A percentile compares a stretch with the other conserved stretches of the same genome.
Conservation (phyloP, 2,113 vertebrate genomes). For the Heptranchias perlo region DNA sequence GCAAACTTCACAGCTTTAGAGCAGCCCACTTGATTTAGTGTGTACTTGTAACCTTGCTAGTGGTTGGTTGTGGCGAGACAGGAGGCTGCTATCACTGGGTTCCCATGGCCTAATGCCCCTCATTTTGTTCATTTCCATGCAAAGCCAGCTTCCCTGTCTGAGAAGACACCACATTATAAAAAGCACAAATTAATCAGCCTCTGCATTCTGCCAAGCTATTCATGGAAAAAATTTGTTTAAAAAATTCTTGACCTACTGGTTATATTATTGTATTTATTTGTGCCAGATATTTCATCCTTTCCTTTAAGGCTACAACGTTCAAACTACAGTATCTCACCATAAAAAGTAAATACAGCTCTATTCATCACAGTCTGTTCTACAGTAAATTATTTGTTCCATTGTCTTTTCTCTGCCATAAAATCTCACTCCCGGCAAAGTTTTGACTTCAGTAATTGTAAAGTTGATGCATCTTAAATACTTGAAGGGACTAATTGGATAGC, state of each 20-base stretch:
- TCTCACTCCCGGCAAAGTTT: background rate
- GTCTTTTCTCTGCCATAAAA: background rate
- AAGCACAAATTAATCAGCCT: background rate
- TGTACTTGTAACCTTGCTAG: background rate
- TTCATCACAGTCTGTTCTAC: background rate
- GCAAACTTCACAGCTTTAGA: background rate
- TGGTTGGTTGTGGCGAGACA: background rate
- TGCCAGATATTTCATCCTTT: background rate
- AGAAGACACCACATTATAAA: background rate
- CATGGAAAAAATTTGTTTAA: background rate
- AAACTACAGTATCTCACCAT: background rate
- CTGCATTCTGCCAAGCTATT: background rate
- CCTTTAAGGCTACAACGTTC: background rate
- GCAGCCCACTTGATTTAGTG: background rate
- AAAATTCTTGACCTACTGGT: background rate
- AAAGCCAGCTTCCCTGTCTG: background rate
- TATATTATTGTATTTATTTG: background rate
- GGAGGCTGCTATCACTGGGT: background rate
- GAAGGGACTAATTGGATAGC: no score
- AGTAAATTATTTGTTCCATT: background rate
- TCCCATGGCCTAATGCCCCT: slow-evolving; percentile 8
- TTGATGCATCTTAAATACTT: no score
- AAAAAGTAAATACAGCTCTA: background rate
- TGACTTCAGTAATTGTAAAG: background rate
- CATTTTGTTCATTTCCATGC: background rate